Evolutionary conservation across 2,888 invertebrate genomes (phyloP).

Genomic region (Harmothoe impar): DNA sequence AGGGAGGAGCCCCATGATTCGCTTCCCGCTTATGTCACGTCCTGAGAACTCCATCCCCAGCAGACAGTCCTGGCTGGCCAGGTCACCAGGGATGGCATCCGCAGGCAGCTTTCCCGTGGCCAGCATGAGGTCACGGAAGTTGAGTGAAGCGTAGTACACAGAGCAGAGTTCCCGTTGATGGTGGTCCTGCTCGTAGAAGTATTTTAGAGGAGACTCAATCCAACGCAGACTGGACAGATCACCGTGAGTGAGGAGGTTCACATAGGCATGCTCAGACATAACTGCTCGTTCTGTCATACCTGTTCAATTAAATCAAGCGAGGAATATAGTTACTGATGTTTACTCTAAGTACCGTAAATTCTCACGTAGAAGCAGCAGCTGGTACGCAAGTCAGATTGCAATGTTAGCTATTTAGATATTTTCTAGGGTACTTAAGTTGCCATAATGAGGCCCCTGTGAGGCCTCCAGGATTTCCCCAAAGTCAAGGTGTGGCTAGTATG

Average conservation of each 20-base stretch:
- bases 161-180: conserved; percentile 89
- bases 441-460: too few species aligned
- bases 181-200: conserved; percentile 70
- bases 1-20: conserved; percentile 82
- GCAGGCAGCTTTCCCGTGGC: conserved; percentile 98
- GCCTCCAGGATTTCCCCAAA: too few species aligned
- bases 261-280: conserved; percentile 94
- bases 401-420: too few species aligned
- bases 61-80: conserved; percentile 92
- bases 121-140: conserved; percentile 99
- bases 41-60: conserved; percentile 97
- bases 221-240: conserved; percentile 95
- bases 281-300: background rate
- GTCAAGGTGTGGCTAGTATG: too few species aligned
- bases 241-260: conserved; percentile 95
- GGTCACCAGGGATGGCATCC: conserved; percentile 93
- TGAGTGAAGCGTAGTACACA: conserved; percentile 96
- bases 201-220: conserved; percentile 91
- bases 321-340: too few species aligned
- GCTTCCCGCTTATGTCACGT: conserved; percentile 85
- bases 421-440: too few species aligned
- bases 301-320: background rate
- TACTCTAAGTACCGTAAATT: too few species aligned
- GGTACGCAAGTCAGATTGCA: too few species aligned
- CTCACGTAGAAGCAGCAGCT: too few species aligned